Evolutionary conservation across 2,113 vertebrate genomes (phyloP).

Genomic region (Galeopterus variegatus): DNA sequence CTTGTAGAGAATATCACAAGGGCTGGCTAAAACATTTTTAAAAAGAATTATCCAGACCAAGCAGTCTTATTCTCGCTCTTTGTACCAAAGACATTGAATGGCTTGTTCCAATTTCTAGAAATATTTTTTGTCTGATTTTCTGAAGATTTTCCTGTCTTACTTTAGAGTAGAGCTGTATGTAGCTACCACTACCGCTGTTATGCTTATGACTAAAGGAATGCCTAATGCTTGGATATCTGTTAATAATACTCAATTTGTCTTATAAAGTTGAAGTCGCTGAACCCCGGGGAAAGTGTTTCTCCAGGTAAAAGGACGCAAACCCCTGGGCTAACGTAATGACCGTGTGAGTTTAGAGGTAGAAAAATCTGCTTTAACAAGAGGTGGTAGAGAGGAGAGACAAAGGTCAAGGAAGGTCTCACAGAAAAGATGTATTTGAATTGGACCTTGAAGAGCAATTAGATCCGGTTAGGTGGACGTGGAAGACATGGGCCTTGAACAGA

Average conservation of each 20-base stretch:
- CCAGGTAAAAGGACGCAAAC: not conserved
- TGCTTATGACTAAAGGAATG: not conserved
- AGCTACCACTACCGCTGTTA: not conserved
- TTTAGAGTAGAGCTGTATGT: not conserved
- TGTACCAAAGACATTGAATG: conserved; percentile 31
- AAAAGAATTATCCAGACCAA: conserved; percentile 7
- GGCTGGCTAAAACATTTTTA: not conserved
- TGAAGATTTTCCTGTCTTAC: not conserved
- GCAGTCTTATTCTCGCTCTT: not conserved
- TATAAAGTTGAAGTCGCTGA: not conserved
- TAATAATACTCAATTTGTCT: not conserved
- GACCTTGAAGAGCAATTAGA: not conserved
- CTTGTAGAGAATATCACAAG: not conserved
- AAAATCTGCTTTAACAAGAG: not conserved
- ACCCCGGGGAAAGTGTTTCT: not conserved
- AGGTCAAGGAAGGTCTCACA: not conserved
- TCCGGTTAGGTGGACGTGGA: not conserved
- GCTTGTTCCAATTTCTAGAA: conserved; percentile 21
- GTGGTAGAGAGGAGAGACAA: not conserved
- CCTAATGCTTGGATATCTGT: not conserved
- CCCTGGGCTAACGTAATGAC: not conserved
- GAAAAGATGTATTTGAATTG: not conserved
- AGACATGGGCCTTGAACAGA: not conserved
- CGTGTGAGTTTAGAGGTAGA: not conserved
- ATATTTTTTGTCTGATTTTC: not conserved